Evolutionary conservation across 1,140 invertebrate genomes (phyloP), one percentile per base, ranked within the genome.

Genomic region (Ceratitis capitata): DNA sequence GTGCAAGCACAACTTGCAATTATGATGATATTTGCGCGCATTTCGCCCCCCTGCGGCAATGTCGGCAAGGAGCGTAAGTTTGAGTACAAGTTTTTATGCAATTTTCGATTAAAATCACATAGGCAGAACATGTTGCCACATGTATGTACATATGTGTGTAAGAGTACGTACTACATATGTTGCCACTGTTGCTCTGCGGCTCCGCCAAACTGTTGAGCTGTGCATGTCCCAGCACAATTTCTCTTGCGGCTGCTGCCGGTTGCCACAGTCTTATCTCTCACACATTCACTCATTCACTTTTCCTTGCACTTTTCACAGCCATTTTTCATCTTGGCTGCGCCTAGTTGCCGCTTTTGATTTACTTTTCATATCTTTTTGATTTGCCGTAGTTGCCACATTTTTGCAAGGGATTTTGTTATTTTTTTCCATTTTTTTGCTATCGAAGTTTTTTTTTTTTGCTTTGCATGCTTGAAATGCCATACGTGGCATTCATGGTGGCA

Each of bases 31-130:
- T 78, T 78, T 78, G 35, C 69, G 39, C n/a, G 69, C n/a, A 78
- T 16, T 69, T 14, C 2, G 29, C 61, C 61, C 3, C 35, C 61
- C 61, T 9, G 29, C 61, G 61, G 35, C 61, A 39, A 0, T 69
- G 4, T 1, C 16, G 14, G 32, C 16, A 39, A 19, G 14, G 29
- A 39, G 32, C 61, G 4, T 2, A 16, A 3, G 61, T 32, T 9
- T 16, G 32, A 1, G 5, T 14, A 32, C 32, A 78, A 42, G 35
- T 42, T 78, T 78, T 78, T 78, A 78, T 78, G 69, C 39, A 45
- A 78, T 78, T 45, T 78, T 78, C 23, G 69, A 78, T 78, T 78
- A 78, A 78, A 78, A 78, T 78, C 69, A 45, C 69, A 42, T 64
- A 64, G 51, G n/a, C 32, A 32, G 29, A 69, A 14, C 32, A 69